phyloP scores from a whole-genome alignment of 1,140 invertebrate genomes.

The Caenorhabditis latens region DNA sequence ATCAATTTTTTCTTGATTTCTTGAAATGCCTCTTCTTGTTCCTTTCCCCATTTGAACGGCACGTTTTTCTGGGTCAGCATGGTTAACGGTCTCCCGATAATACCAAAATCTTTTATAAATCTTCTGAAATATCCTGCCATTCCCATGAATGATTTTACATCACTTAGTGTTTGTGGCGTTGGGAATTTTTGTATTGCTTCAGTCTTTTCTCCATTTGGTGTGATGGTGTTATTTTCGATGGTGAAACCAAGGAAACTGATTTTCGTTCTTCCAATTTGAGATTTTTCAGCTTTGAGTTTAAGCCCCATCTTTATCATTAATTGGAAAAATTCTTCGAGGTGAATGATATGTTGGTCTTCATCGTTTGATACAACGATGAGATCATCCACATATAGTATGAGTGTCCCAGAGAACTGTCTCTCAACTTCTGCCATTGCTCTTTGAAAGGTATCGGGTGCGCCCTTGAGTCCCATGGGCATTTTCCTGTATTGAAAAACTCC shows the following conservation, averaged over 20 bases:
- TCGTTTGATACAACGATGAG: not conserved
- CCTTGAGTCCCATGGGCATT: conserved; percentile 27
- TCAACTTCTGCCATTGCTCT: conserved; percentile 8
- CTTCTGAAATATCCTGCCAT: conserved; percentile 2
- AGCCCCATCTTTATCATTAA: not conserved
- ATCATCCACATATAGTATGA: conserved; percentile 26
- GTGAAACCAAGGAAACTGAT: conserved; percentile 12
- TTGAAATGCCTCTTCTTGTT: not conserved
- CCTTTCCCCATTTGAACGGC: not conserved
- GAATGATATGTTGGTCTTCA: not conserved
- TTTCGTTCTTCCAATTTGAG: not conserved
- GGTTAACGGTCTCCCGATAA: not conserved
- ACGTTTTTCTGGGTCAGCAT: not conserved
- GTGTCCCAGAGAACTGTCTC: not conserved
- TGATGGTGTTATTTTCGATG: not conserved
- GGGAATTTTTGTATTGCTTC: not conserved
- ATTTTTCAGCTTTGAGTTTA: conserved; percentile 1
- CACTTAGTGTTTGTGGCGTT: not conserved
- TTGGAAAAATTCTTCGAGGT: not conserved
- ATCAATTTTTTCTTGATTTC: conserved; percentile 1
- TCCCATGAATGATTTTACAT: not conserved
- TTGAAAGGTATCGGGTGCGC: conserved; percentile 2
- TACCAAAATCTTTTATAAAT: not conserved
- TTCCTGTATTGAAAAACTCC: conserved; percentile 12
- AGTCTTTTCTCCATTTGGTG: not conserved